phyloP scores from a whole-genome alignment of 2,797 vertebrate genomes.

The Cheirogaleus major region DNA sequence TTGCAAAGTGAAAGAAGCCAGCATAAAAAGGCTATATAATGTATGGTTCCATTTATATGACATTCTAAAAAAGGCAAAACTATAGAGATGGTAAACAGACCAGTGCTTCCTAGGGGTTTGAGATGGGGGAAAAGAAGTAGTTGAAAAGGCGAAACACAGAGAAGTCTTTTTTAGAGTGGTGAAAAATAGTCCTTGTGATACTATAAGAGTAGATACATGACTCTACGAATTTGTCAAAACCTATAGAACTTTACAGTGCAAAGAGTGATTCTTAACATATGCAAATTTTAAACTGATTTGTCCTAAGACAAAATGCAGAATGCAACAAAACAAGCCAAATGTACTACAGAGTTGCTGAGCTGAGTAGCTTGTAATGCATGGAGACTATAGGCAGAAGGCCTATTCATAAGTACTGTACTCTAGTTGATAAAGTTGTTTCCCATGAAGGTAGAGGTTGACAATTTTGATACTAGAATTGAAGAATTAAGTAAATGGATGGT shows the following conservation, averaged over 20 bases:
- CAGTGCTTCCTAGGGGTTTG: not conserved
- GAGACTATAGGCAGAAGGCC: not conserved
- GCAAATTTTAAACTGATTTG: not conserved
- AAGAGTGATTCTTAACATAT: not conserved
- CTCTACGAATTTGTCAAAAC: not conserved
- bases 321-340: not conserved
- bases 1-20: not conserved
- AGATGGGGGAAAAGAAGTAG: not conserved
- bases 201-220: not conserved
- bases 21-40: not conserved
- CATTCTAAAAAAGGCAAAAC: not conserved
- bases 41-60: not conserved
- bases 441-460: not conserved
- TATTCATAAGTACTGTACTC: not conserved
- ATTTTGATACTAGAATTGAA: not conserved
- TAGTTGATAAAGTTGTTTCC: not conserved
- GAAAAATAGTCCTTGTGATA: not conserved
- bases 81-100: not conserved
- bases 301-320: not conserved
- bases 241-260: not conserved
- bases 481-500: not conserved
- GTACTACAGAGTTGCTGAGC: not conserved
- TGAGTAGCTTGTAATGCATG: not conserved
- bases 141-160: not conserved
- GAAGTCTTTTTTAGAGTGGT: not conserved